These are phyloP conservation scores for Crocuta crocuta DNA, from an alignment of 2,113 vertebrate genomes.

Conservation along the genomic window DNA sequence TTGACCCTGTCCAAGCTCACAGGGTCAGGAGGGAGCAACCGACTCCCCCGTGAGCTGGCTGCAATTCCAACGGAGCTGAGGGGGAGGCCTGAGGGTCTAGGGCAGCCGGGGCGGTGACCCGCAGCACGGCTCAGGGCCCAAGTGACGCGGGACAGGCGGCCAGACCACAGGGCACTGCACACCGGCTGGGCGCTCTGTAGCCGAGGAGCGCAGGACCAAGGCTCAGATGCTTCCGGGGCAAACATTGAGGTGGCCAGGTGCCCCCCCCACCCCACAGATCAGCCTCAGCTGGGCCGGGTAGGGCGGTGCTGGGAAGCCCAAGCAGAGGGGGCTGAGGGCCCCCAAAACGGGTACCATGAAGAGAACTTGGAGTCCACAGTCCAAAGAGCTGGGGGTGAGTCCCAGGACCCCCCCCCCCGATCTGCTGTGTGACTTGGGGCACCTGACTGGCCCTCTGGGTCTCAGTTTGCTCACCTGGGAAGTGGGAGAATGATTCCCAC, in stretches of 20 bases:
- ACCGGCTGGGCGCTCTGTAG: too few relatives aligned
- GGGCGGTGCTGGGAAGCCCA: too few relatives aligned
- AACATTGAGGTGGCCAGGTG: background rate
- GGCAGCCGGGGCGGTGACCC: background rate
- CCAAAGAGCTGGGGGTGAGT: background rate
- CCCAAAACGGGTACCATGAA: background rate
- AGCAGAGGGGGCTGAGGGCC: background rate
- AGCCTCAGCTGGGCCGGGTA: background rate
- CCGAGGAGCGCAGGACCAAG: background rate
- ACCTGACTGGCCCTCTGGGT: background rate
- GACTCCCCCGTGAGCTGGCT: background rate
- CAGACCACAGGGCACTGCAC: background rate
- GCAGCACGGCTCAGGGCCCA: rapidly evolving
- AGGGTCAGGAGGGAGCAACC: too few relatives aligned
- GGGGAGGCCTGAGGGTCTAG: rapidly evolving
- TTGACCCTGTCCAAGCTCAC: background rate
- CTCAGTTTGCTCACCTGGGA: background rate
- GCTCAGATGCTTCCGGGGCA: background rate
- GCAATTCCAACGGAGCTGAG: rapidly evolving
- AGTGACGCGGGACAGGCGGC: rapidly evolving
- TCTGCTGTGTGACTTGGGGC: background rate
- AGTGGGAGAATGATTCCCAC: background rate
- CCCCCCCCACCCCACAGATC: background rate
- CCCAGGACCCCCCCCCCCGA: background rate
- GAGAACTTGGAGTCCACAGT: background rate